Evolutionary conservation across 2,888 invertebrate genomes (phyloP).

Genomic region (Cheilosia scutellata): DNA sequence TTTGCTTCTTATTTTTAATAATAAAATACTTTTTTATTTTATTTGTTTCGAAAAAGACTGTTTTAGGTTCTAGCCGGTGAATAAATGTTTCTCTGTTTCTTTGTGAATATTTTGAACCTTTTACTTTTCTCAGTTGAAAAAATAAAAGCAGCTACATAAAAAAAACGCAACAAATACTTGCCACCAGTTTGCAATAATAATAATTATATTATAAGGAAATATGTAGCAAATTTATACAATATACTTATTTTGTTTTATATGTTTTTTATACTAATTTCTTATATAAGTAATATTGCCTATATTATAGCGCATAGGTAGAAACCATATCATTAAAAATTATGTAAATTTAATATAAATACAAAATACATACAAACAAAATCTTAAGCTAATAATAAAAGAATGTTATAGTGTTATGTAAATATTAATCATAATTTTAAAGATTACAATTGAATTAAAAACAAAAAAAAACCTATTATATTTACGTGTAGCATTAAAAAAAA

Average conservation of each 20-base stretch:
- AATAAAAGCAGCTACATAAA: constrained; percentile 27
- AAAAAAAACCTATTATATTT: constrained; percentile 50
- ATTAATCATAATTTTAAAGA: constrained; percentile 45
- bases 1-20: constrained; percentile 21
- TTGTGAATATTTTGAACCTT: constrained; percentile 26
- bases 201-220: constrained; percentile 13
- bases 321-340: constrained; percentile 65
- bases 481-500: constrained; percentile 28
- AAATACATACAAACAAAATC: constrained; percentile 2
- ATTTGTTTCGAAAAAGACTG: constrained; percentile 50
- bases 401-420: constrained; percentile 59
- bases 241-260: constrained; percentile 18
- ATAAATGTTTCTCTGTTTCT: constrained; percentile 23
- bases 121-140: constrained; percentile 36
- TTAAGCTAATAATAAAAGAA: constrained; percentile 35
- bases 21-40: constrained; percentile 4
- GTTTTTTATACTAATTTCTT: constrained; percentile 36
- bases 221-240: constrained; percentile 20
- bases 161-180: constrained; percentile 46
- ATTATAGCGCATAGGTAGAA: constrained; percentile 51
- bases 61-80: constrained; percentile 57
- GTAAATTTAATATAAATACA: constrained; percentile 37
- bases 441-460: constrained; percentile 25
- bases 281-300: constrained; percentile 19
- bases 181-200: constrained; percentile 62